Percentiles rank a stretch among this genome's conserved stretches.
These are phyloP conservation scores for Stomorhina lunata DNA, from an alignment of 2,888 invertebrate species.

Conservation along the genomic window DNA sequence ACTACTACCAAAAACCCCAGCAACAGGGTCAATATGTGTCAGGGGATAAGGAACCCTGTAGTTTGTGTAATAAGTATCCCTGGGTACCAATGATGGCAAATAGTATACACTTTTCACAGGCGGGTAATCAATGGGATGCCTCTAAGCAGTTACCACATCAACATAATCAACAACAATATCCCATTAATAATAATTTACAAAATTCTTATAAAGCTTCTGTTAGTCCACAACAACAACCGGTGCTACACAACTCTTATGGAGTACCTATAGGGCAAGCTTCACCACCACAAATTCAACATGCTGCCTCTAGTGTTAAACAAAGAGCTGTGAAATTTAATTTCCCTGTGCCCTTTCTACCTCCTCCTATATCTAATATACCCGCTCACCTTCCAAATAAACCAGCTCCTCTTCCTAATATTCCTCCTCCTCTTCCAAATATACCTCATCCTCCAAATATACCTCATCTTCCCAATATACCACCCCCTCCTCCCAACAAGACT, in stretches of 20 bases:
- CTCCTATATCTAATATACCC: conserved; percentile 45
- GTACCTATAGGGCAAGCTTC: background rate
- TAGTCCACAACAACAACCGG: conserved; percentile 52
- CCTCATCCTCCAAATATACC: too few relatives aligned
- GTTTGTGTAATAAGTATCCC: conserved; percentile 89
- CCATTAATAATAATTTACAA: background rate
- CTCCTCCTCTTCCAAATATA: too few relatives aligned
- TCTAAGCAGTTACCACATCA: conserved; percentile 58
- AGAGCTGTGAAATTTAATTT: conserved; percentile 69
- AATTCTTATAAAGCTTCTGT: background rate
- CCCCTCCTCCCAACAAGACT: conserved; percentile 40
- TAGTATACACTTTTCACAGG: conserved; percentile 68
- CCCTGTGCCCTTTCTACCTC: conserved; percentile 38
- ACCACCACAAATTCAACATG: conserved; percentile 50
- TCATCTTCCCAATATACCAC: background rate
- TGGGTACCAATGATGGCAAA: conserved; percentile 87
- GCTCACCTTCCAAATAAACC: conserved; percentile 55
- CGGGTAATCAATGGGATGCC: conserved; percentile 46
- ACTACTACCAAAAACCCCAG: conserved; percentile 72
- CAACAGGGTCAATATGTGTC: conserved; percentile 70
- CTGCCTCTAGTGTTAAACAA: conserved; percentile 61
- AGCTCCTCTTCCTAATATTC: too few relatives aligned
- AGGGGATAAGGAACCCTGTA: conserved; percentile 83
- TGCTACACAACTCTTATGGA: background rate
- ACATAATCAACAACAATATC: conserved; percentile 28